These are phyloP conservation scores for Agonum fuliginosum DNA, from an alignment of 2,888 invertebrate genomes.

Conservation along the genomic window DNA sequence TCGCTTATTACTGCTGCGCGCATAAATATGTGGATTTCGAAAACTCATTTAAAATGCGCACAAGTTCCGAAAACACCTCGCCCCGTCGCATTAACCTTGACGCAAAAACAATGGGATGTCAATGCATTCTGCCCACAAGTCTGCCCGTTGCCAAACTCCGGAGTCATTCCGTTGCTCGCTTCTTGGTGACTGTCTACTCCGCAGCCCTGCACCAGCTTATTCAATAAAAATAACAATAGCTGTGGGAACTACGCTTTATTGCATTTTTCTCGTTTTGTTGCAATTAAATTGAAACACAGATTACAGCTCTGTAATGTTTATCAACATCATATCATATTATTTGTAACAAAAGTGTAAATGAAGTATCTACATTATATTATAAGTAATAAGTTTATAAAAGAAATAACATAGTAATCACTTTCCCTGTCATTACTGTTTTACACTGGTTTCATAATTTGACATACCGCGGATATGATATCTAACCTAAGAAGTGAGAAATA, in stretches of 20 bases:
- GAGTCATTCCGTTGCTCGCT: too few species aligned
- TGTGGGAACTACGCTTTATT: background rate
- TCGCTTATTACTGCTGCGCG: conserved; percentile 33
- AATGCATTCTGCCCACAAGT: conserved; percentile 51
- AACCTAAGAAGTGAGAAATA: too few species aligned
- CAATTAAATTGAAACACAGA: background rate
- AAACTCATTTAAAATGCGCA: conserved; percentile 54
- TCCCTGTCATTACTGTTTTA: too few species aligned
- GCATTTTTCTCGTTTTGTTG: background rate
- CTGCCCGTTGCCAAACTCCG: conserved; percentile 19
- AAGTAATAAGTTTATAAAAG: too few species aligned
- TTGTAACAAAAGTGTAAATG: too few species aligned
- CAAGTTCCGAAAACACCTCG: conserved; percentile 47
- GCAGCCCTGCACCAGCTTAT: conserved; percentile 17
- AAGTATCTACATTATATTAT: too few species aligned
- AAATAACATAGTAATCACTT: too few species aligned
- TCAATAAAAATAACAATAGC: conserved; percentile 21
- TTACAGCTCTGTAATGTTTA: too few species aligned
- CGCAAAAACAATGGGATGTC: conserved; percentile 56
- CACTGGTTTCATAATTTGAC: too few species aligned
- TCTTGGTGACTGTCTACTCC: background rate
- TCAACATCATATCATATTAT: too few species aligned
- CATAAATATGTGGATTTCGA: conserved; percentile 43
- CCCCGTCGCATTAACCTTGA: conserved; percentile 53
- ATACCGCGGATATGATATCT: too few species aligned